Conservation (phyloP, 2,888 invertebrate genomes). For the Andrena trimmerana region DNA sequence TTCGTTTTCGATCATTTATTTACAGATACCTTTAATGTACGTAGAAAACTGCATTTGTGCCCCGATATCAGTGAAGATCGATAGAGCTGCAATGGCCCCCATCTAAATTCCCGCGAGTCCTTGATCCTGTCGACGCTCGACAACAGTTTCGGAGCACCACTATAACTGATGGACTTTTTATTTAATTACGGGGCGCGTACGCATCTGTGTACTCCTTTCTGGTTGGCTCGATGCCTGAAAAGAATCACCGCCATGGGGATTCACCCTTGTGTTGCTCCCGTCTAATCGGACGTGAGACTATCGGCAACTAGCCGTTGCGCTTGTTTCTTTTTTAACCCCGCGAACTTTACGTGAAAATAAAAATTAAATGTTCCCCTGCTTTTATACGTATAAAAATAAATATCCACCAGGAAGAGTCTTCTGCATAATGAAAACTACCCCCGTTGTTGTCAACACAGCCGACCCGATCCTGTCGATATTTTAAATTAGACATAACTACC, state of each 20-base stretch:
- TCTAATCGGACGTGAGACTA: constrained; percentile 62
- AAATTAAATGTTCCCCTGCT: background rate
- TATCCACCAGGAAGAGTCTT: background rate
- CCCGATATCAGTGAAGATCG: constrained; percentile 40
- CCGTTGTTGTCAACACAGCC: background rate
- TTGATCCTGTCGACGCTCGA: constrained; percentile 68
- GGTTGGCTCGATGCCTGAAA: constrained; percentile 43
- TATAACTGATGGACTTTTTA: constrained; percentile 78
- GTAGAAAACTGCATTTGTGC: constrained; percentile 11
- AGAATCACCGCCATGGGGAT: constrained; percentile 64
- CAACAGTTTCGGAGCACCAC: constrained; percentile 66
- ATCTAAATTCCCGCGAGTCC: constrained; percentile 65
- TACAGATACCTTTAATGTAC: constrained; percentile 15
- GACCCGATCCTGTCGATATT: background rate
- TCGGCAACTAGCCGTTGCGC: constrained; percentile 45
- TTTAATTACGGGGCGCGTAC: constrained; percentile 75
- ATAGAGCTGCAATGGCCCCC: constrained; percentile 50
- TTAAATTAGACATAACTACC: background rate
- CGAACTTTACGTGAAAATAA: background rate
- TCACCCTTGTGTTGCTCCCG: constrained; percentile 48
- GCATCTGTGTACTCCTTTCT: constrained; percentile 75
- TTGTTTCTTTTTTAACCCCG: constrained; percentile 6
- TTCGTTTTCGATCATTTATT: constrained; percentile 28
- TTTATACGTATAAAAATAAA: background rate
- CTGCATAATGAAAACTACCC: background rate